Evolutionary conservation across 2,113 vertebrate genomes (phyloP).

Genomic region (Australoheros scitulus): DNA sequence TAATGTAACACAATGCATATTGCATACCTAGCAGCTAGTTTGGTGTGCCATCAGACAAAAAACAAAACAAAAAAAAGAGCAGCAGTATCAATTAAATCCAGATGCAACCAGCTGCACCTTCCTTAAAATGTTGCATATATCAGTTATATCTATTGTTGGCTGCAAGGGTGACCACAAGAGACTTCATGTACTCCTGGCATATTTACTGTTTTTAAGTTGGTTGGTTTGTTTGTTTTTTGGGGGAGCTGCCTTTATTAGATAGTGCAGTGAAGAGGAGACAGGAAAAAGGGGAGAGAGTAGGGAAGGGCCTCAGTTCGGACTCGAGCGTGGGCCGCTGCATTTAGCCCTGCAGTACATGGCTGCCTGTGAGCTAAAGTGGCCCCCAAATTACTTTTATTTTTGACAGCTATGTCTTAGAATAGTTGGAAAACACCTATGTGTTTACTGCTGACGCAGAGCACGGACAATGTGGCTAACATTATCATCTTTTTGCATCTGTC

Average conservation of each 20-base stretch:
- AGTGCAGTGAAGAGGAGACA: too few relatives aligned
- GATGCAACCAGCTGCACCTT: neutral
- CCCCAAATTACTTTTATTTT: neutral
- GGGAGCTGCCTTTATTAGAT: neutral
- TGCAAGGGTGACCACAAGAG: too few relatives aligned
- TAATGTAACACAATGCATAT: neutral
- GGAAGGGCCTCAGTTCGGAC: too few relatives aligned
- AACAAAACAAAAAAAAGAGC: neutral
- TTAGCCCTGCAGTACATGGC: neutral
- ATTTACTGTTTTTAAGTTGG: neutral
- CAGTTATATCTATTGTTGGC: neutral
- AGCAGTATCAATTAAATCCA: constrained; percentile 4
- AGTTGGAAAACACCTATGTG: neutral
- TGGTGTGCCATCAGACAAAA: neutral
- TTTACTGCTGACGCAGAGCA: neutral
- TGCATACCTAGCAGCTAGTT: neutral
- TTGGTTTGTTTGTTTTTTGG: neutral
- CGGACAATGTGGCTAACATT: neutral
- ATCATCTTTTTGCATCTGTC: neutral
- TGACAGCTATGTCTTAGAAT: neutral
- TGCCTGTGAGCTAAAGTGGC: neutral
- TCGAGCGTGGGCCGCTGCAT: neutral
- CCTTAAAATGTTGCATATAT: neutral
- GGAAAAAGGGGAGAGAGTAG: too few relatives aligned
- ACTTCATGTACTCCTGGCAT: neutral